These are phyloP conservation scores for Drosophila sordidapex DNA, from an alignment of 2,888 invertebrate genomes.

Conservation along the genomic window DNA sequence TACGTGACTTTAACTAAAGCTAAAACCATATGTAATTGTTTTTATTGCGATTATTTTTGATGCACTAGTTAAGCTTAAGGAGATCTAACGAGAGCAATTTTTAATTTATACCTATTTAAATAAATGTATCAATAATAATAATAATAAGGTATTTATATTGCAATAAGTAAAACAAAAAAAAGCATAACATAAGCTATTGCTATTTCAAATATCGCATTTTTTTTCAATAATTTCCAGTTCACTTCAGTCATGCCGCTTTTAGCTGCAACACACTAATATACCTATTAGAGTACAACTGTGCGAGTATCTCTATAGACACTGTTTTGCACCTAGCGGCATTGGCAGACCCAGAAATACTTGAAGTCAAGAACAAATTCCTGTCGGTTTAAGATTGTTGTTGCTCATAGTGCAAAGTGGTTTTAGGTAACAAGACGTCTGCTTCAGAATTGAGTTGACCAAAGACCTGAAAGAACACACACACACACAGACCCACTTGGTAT, in stretches of 20 bases:
- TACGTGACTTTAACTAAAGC: neutral
- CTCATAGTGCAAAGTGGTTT: no score
- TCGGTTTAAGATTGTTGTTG: no score
- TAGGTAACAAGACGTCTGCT: slow-evolving; percentile 31
- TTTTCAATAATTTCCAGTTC: no score
- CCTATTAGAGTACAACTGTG: no score
- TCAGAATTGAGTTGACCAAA: slow-evolving; percentile 57
- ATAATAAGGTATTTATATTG: neutral
- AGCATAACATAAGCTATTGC: neutral
- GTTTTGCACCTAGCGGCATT: no score
- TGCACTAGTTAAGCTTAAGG: neutral
- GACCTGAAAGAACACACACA: slow-evolving; percentile 9
- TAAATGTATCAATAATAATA: neutral
- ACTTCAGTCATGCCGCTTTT: no score
- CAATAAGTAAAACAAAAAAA: neutral
- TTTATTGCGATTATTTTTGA: neutral
- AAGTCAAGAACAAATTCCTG: no score
- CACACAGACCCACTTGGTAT: slow-evolving; percentile 1
- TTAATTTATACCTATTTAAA: neutral
- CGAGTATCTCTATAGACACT: no score
- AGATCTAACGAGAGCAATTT: neutral
- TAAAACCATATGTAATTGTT: neutral
- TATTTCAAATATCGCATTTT: neutral
- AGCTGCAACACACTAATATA: no score
- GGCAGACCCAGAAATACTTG: no score